Evolutionary conservation across 2,888 invertebrate species (phyloP).

Genomic region (Idaea aversata): DNA sequence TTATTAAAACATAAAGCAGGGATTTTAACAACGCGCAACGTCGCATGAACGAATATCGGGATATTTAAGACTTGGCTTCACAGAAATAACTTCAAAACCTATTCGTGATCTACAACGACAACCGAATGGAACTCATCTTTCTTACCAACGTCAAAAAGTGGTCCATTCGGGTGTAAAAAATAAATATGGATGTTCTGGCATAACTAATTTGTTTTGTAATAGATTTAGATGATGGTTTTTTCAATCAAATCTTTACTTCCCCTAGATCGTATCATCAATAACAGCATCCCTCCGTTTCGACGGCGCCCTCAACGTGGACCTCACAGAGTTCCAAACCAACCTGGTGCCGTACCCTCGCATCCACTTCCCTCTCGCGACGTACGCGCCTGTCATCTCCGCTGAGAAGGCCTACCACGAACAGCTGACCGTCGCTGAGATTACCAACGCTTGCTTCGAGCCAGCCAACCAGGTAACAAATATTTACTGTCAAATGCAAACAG

Average conservation of each 20-base stretch:
- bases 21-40: too few species aligned
- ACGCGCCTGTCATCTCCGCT: conserved; percentile 94
- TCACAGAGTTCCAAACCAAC: conserved; percentile 96
- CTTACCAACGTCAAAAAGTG: too few species aligned
- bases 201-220: too few species aligned
- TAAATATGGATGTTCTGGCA: too few species aligned
- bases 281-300: conserved; percentile 96
- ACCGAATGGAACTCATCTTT: too few species aligned
- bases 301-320: conserved; percentile 94
- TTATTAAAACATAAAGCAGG: too few species aligned
- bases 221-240: background rate
- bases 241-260: background rate
- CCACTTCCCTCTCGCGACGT: conserved; percentile 95
- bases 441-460: conserved; percentile 97
- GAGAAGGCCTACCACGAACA: conserved; percentile 97
- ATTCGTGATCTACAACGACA: too few species aligned
- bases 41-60: too few species aligned
- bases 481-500: background rate
- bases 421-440: conserved; percentile 94
- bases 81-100: too few species aligned
- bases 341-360: conserved; percentile 97
- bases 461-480: conserved; percentile 85
- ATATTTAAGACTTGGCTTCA: too few species aligned
- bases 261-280: conserved; percentile 94
- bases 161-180: too few species aligned